phyloP scores from a whole-genome alignment of 2,113 vertebrate genomes.

The Halcyon senegalensis region DNA sequence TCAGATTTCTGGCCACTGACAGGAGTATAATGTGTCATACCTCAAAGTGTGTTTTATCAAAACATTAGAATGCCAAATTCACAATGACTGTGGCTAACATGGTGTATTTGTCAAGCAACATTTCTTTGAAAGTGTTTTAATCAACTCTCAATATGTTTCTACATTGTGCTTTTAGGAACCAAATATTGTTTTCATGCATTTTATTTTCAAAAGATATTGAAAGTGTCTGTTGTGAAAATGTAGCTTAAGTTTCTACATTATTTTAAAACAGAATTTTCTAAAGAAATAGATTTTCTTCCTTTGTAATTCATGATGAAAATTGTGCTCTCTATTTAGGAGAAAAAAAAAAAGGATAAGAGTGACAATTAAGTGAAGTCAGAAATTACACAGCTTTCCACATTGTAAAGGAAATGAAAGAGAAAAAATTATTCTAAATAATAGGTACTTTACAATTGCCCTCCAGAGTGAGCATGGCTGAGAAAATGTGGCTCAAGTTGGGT shows the following conservation, averaged over 20 bases:
- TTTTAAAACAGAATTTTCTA: neutral
- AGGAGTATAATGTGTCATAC: neutral
- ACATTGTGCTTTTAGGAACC: neutral
- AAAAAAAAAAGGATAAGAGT: neutral
- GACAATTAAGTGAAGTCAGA: neutral
- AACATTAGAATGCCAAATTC: neutral
- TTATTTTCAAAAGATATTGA: neutral
- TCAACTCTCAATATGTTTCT: neutral
- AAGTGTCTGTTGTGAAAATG: neutral
- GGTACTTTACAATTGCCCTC: neutral
- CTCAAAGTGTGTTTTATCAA: neutral
- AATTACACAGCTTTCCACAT: neutral
- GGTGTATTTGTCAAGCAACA: neutral
- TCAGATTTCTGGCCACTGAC: conserved; percentile 2
- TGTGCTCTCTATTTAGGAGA: neutral
- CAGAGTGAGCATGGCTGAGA: neutral
- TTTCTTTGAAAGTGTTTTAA: neutral
- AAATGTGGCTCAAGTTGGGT: neutral
- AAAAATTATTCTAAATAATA: neutral
- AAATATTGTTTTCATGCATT: neutral
- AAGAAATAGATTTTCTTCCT: neutral
- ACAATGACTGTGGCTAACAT: neutral
- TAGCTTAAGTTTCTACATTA: neutral
- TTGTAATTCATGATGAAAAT: neutral
- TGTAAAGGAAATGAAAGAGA: neutral